Evolutionary conservation across 2,888 invertebrate genomes (phyloP).

Genomic region (Habroteleia sp.): DNA sequence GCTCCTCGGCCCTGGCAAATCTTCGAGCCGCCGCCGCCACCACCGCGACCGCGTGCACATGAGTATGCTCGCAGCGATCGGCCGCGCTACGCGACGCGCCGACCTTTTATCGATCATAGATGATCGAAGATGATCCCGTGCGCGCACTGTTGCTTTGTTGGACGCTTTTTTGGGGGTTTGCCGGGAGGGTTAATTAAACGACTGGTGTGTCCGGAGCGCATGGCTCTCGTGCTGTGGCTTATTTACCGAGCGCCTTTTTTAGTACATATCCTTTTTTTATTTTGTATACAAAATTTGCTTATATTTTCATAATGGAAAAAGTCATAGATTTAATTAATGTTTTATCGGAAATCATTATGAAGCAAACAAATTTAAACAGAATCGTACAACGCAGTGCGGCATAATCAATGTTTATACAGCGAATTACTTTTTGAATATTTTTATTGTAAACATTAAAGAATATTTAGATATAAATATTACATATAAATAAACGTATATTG

Average conservation of each 20-base stretch:
- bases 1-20: slow-evolving; percentile 48
- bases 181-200: slow-evolving; percentile 32
- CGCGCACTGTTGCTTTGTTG: slow-evolving; percentile 29
- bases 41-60: slow-evolving; percentile 15
- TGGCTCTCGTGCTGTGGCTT: neutral
- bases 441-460: too few species aligned
- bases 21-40: slow-evolving; percentile 2
- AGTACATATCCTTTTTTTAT: neutral
- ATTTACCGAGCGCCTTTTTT: neutral
- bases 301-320: too few species aligned
- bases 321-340: too few species aligned
- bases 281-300: too few species aligned
- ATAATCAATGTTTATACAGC: too few species aligned
- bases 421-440: too few species aligned
- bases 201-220: neutral
- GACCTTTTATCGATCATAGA: slow-evolving; percentile 52
- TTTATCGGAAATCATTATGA: too few species aligned
- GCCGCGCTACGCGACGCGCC: slow-evolving; percentile 72
- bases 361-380: too few species aligned
- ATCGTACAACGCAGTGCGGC: too few species aligned
- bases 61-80: slow-evolving; percentile 26
- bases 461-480: too few species aligned
- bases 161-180: slow-evolving; percentile 32
- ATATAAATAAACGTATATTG: too few species aligned
- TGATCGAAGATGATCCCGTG: slow-evolving; percentile 57